Base-by-base conservation (phyloP, 1,140 invertebrate genomes). In the Mizuhopecten yessoensis region DNA sequence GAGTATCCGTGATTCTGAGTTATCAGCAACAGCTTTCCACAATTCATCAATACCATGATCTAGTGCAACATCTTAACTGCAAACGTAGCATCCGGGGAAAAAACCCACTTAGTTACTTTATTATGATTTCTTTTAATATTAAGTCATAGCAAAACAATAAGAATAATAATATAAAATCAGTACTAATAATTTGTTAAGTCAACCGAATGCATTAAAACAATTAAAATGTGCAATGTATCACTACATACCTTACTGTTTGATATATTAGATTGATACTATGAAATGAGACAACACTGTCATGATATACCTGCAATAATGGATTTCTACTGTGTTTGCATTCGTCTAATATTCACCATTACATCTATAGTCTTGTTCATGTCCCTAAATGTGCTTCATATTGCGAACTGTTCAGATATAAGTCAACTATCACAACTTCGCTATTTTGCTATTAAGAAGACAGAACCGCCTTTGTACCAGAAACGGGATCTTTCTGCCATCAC, bases 371-470 rank as follows among this genome's bases (percentile, higher is more conserved):
- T 75, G n/a, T 75, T 75, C 23, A n/a, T 75, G 57, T 75, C 57
- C 23, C n/a, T 75, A 75, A 75, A 75, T 29, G 11, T 75, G 5
- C 57, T 75, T 17, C 23, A 75, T 75, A 5, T 75, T 29, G 57
- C 57, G 5, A 75, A n/a, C n/a, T n/a, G 57, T 75, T 29, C 23
- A n/a, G 57, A 75, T 75, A 75, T 75, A 29, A 45, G 17, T 20
- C 57, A 75, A 75, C 57, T 75, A 5, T 75, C 57, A 75, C 57
- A n/a, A 75, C 57, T 75, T 29, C 57, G 57, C 1, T 75, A 29
- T n/a, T 75, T 75, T 75, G 57, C 57, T 75, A 75, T 75, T 7
- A 75, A 75, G 57, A n/a, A 75, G 29, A 29, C 57, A n/a, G 57
- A 75, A n/a, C 57, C 57, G 23, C 57, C 57, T 75, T n/a, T 75